phyloP scores from a whole-genome alignment of 2,888 invertebrate species.

The Drosophila suboccidentalis region DNA sequence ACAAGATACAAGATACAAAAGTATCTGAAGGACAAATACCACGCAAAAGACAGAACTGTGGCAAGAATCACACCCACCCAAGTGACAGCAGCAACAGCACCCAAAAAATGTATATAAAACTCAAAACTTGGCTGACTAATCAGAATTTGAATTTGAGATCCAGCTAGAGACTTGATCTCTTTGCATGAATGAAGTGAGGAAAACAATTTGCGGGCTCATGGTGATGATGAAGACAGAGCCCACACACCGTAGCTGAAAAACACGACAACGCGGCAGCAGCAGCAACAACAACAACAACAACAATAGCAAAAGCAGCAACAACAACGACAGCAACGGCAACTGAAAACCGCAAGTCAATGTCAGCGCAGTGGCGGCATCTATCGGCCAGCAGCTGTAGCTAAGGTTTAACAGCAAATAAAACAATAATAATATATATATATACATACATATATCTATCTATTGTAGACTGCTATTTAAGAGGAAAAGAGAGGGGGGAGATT shows the following conservation, averaged over 20 bases:
- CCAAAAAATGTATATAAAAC: conserved; percentile 25
- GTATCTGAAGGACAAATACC: conserved; percentile 72
- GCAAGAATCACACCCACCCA: conserved; percentile 72
- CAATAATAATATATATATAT: conserved; percentile 18
- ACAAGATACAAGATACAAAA: conserved; percentile 54
- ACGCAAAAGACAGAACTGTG: conserved; percentile 66
- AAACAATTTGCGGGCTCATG: conserved; percentile 58
- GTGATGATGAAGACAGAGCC: conserved; percentile 52
- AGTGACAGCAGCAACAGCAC: conserved; percentile 35
- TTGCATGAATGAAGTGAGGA: conserved; percentile 63
- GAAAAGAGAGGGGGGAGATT: background rate
- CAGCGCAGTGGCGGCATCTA: conserved; percentile 75
- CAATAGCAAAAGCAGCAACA: conserved; percentile 2
- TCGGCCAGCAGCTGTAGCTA: conserved; percentile 36
- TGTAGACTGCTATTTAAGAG: conserved; percentile 1
- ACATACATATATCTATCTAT: conserved; percentile 22
- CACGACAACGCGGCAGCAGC: conserved; percentile 44
- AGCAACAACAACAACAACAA: conserved; percentile 68
- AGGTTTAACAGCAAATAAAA: conserved; percentile 22
- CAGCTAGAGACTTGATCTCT: conserved; percentile 36
- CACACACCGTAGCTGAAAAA: conserved; percentile 69
- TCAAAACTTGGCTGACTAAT: conserved; percentile 61
- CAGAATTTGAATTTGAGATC: conserved; percentile 55
- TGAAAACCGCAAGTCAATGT: conserved; percentile 84
- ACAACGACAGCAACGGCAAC: conserved; percentile 50